phyloP scores from a whole-genome alignment of 2,113 vertebrate species.

The Gadus macrocephalus region DNA sequence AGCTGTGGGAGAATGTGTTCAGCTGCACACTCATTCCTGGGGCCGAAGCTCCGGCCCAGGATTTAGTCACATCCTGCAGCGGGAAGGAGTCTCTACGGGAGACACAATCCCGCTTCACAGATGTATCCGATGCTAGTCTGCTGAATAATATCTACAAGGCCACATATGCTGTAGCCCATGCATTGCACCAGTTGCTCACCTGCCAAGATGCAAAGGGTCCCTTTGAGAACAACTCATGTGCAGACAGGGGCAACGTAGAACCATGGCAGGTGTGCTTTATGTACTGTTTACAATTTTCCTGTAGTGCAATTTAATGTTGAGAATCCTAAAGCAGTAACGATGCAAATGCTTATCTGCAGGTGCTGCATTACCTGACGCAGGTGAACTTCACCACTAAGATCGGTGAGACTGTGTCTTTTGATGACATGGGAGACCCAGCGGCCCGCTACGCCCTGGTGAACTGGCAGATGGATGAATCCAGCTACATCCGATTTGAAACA shows the following conservation, averaged over 20 bases:
- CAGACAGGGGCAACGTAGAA: slow-evolving; percentile 54
- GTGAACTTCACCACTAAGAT: slow-evolving; percentile 71
- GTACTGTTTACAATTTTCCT: background rate
- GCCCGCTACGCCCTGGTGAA: slow-evolving; percentile 72
- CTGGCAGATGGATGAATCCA: slow-evolving; percentile 66
- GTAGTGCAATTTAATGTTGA: background rate
- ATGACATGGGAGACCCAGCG: slow-evolving; percentile 68
- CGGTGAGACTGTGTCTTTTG: slow-evolving; percentile 69
- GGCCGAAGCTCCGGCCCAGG: slow-evolving; percentile 18
- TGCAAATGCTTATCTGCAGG: slow-evolving; percentile 43
- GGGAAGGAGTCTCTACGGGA: slow-evolving; percentile 65
- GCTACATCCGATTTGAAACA: slow-evolving; percentile 62
- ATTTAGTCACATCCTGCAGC: slow-evolving; percentile 46
- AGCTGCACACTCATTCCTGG: slow-evolving; percentile 51
- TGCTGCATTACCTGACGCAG: slow-evolving; percentile 67
- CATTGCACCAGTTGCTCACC: slow-evolving; percentile 59
- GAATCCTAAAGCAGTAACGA: background rate
- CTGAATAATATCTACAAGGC: slow-evolving; percentile 76
- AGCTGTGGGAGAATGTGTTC: slow-evolving; percentile 73
- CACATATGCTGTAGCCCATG: slow-evolving; percentile 68
- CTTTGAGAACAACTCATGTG: slow-evolving; percentile 66
- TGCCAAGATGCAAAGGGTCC: slow-evolving; percentile 63
- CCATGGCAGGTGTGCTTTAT: slow-evolving; percentile 68
- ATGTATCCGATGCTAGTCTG: slow-evolving; percentile 70
- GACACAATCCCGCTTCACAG: slow-evolving; percentile 61